Evolutionary conservation across 2,113 vertebrate species (phyloP), one percentile per base, ranked within the genome.

Genomic region (Paralichthys olivaceus): DNA sequence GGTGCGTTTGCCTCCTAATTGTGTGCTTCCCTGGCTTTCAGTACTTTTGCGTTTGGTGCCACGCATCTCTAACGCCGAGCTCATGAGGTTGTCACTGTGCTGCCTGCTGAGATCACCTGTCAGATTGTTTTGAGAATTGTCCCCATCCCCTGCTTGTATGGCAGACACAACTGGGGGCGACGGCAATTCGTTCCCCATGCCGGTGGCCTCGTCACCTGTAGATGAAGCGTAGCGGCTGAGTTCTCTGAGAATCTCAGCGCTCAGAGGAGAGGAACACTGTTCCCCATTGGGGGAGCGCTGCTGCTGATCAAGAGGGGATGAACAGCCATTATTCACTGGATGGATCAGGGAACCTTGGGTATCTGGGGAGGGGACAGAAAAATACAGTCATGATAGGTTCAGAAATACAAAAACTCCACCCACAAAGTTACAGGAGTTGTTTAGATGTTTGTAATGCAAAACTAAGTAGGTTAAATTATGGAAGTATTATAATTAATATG

Each of bases 181-280:
- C 0, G 72, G 79, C 26, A 95, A 87, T 51, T 96, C 92, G 29
- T 89, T 90, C 74, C 93, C 93, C 5, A 40, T 13, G 25, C 57
- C 54, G 0, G 68, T 72, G 12, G 93, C 75, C 71, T 93, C 90
- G 0, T 95, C 92, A 0, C 94, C 93, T 0, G 95, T 88, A 4
- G 95, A 93, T 55, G 95, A 93, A 0, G 96, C 92, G 7, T 96
- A 99, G 91, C 95, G 95, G 88, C 96, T 96, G 90, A 99, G 93
- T 92, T 98, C 97, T 1, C 95, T 92, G 87, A 98, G 94, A 81
- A 99, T 96, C 90, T 98, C 96, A 0, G 97, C 96, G 86, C 96
- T 97, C 87, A 96, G 93, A 0, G 97, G 97, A 76, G 97, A 96
- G 71, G 96, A 49, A 53, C 89, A 94, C 67, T 94, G 93, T 47